These are phyloP conservation scores for Nibea albiflora DNA, from an alignment of 2,113 vertebrate genomes.

Conservation along the genomic window DNA sequence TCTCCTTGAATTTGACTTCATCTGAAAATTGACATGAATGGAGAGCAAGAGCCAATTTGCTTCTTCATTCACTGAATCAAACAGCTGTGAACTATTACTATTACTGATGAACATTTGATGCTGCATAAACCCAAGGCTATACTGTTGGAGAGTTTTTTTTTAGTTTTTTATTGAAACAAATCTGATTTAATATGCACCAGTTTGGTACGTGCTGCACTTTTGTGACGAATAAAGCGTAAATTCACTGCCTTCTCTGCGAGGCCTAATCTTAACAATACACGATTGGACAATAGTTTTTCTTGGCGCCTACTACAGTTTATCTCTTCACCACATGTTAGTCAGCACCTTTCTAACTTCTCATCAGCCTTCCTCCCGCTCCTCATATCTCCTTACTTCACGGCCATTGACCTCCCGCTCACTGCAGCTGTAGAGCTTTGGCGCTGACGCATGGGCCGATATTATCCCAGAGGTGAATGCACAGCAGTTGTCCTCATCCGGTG, in stretches of 20 bases:
- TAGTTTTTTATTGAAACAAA: background rate
- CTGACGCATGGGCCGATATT: constrained; percentile 7
- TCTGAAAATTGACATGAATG: background rate
- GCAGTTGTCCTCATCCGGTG: constrained; percentile 7
- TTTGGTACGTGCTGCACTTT: background rate
- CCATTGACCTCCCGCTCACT: background rate
- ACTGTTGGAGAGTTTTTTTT: background rate
- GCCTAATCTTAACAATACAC: background rate
- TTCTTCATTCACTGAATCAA: background rate
- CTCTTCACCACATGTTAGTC: constrained; percentile 1
- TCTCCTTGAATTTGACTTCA: background rate
- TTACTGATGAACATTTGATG: background rate
- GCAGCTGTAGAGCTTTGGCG: background rate
- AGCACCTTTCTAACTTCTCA: constrained; percentile 12
- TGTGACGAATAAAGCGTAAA: background rate
- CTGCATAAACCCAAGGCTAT: background rate
- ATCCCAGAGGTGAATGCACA: constrained; percentile 10
- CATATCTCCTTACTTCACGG: background rate
- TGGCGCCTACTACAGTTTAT: background rate
- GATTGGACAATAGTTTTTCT: background rate
- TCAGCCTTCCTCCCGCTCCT: background rate
- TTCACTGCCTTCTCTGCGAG: background rate
- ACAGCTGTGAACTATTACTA: background rate
- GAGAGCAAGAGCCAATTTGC: background rate
- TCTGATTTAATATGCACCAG: background rate